phyloP scores from a whole-genome alignment of 2,113 vertebrate genomes.

The Gallinago media region DNA sequence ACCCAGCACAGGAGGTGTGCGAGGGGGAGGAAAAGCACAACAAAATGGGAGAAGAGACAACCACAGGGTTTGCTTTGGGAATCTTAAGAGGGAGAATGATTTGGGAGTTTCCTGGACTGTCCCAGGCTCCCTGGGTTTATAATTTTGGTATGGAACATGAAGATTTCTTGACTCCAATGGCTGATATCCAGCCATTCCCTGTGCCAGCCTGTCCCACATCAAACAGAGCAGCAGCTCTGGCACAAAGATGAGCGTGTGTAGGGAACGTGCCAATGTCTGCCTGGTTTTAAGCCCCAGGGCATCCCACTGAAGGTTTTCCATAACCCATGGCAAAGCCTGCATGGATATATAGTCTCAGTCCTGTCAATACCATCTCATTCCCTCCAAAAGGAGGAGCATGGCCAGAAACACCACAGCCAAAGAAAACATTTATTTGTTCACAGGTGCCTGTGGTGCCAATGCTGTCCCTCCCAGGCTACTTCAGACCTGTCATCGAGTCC shows the following conservation, averaged over 20 bases:
- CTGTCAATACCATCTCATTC: not conserved
- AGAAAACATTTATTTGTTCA: not conserved
- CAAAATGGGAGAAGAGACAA: not conserved
- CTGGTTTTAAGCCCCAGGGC: not conserved
- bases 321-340: not conserved
- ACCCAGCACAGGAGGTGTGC: not conserved
- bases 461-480: not conserved
- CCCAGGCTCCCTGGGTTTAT: not conserved
- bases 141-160: not conserved
- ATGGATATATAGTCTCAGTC: not conserved
- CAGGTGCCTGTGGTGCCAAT: not conserved
- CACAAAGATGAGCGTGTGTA: fast-evolving
- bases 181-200: not conserved
- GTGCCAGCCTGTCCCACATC: not conserved
- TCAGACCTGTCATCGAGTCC: not conserved
- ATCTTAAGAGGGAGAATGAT: not conserved
- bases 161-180: not conserved
- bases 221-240: not conserved
- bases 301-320: not conserved
- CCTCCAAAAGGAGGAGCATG: not conserved
- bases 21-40: not conserved
- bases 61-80: not conserved
- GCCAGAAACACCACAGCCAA: not conserved
- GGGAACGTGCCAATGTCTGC: not conserved
- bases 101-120: not conserved